Conservation (phyloP, 2,888 invertebrate species). For the Adineta ricciae region DNA sequence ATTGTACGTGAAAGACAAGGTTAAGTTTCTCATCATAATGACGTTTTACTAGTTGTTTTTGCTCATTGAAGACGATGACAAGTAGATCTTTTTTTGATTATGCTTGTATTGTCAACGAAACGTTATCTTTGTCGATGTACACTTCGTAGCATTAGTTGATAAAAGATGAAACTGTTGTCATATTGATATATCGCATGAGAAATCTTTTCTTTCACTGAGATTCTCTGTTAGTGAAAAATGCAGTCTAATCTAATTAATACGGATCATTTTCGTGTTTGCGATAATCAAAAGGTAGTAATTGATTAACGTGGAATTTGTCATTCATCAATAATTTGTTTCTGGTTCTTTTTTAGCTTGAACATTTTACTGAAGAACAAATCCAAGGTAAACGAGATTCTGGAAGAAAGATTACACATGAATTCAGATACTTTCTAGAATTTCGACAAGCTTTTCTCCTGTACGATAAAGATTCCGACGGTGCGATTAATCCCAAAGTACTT, state of each 20-base stretch:
- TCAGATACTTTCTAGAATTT: background rate
- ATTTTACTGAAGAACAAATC: conserved; percentile 13
- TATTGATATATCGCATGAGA: background rate
- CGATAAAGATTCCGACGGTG: conserved; percentile 8
- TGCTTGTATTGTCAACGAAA: background rate
- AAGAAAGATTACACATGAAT: too few species aligned
- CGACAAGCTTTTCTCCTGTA: conserved; percentile 5
- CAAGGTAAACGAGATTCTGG: background rate
- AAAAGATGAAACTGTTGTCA: background rate
- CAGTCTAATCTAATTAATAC: background rate
- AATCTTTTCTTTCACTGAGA: background rate
- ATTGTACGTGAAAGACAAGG: background rate
- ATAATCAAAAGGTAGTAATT: background rate
- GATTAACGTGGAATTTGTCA: too few species aligned
- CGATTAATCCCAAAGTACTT: background rate
- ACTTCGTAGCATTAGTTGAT: background rate
- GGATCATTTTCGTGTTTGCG: background rate
- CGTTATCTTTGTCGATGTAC: background rate
- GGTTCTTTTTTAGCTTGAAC: background rate
- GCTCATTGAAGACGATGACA: background rate
- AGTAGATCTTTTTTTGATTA: background rate
- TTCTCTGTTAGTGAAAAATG: background rate
- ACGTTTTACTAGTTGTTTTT: background rate
- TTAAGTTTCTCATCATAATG: background rate
- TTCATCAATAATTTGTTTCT: background rate